Evolutionary conservation across 2,888 invertebrate species (phyloP).

Genomic region (Buathra laborator): DNA sequence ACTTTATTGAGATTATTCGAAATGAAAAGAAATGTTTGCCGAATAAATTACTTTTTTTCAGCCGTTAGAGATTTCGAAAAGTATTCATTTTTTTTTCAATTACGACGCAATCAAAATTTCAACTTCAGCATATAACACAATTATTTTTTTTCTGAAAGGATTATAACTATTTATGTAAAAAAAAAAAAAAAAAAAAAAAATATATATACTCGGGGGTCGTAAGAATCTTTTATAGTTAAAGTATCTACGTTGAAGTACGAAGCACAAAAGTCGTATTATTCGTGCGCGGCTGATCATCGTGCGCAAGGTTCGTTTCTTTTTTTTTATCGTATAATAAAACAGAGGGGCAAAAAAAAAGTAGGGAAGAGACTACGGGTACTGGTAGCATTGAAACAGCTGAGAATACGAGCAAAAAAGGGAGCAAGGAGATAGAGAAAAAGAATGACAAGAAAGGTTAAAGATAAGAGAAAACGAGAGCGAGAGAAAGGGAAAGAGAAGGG

Average conservation of each 20-base stretch:
- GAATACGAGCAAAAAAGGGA: not conserved
- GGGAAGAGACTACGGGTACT: not conserved
- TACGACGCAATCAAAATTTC: too few species aligned
- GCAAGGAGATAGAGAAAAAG: not conserved
- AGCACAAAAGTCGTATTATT: constrained; percentile 4
- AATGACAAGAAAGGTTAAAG: constrained; percentile 2
- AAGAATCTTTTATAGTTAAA: constrained; percentile 5
- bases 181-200: not conserved
- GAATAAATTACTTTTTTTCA: too few species aligned
- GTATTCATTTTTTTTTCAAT: too few species aligned
- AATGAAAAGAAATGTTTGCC: not conserved
- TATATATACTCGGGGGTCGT: not conserved
- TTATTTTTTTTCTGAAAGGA: not conserved
- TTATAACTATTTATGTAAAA: not conserved
- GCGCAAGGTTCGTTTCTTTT: not conserved
- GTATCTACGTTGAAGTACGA: not conserved
- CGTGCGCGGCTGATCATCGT: constrained; percentile 7
- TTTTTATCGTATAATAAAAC: constrained; percentile 9
- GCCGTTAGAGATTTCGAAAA: too few species aligned
- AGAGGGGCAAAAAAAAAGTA: not conserved
- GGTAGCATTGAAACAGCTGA: constrained; percentile 14
- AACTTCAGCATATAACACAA: too few species aligned
- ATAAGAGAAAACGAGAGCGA: not conserved
- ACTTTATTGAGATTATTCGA: not conserved
- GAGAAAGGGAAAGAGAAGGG: not conserved